Conservation (phyloP, 1,140 invertebrate species). For the Marisa cornuarietis region DNA sequence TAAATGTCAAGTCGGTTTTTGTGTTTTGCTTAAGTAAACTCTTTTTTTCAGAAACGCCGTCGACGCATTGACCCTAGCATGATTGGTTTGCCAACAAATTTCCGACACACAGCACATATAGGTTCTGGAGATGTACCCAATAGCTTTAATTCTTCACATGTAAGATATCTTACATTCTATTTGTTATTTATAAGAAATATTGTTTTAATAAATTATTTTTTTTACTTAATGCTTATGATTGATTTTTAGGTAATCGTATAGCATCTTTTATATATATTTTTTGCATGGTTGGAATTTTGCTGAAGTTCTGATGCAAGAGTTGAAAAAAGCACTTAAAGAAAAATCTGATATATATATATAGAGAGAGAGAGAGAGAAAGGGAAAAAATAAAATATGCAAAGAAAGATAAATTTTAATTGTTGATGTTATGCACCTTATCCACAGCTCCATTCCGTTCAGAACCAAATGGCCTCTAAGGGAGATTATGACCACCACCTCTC, state of each 20-base stretch:
- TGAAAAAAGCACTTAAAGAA: not conserved
- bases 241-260: not conserved
- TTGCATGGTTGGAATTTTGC: too few relatives aligned
- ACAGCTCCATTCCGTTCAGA: constrained; percentile 46
- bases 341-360: not conserved
- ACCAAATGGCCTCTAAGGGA: constrained; percentile 52
- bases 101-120: constrained; percentile 90
- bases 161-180: not conserved
- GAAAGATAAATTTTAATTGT: not conserved
- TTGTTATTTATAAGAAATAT: not conserved
- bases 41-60: constrained; percentile 58
- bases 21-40: not conserved
- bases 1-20: too few relatives aligned
- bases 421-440: constrained; percentile 6
- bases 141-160: constrained; percentile 12
- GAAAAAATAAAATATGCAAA: not conserved
- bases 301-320: not conserved
- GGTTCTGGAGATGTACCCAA: constrained; percentile 78
- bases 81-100: constrained; percentile 92
- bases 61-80: constrained; percentile 87
- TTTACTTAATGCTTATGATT: not conserved
- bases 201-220: not conserved
- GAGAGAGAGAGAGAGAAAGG: not conserved
- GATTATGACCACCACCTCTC: constrained; percentile 36
- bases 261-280: not conserved